Evolutionary conservation across 1,140 invertebrate genomes (phyloP), one percentile per base, ranked within the genome.

Genomic region (Saccostrea cuccullata): DNA sequence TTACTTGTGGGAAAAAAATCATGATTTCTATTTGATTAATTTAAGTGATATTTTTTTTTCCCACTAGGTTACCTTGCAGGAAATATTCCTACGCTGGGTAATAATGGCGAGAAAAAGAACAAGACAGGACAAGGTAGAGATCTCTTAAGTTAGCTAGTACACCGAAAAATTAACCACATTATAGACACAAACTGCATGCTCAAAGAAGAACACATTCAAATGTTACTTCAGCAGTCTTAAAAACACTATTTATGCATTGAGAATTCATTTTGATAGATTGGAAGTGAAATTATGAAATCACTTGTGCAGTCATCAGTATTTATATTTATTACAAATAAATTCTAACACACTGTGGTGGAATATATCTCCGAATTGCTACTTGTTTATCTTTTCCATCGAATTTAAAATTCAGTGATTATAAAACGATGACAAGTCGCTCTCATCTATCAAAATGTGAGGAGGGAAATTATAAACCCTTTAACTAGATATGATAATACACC

Each of bases 91-190:
- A 60, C 88, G 0, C 60, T 89, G 9, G 82, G 67, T 11, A 84
- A 82, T 36, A 85, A 86, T 64, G 85, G 82, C 30, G 86, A 89
- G 82, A 89, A 89, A 84, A 86, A 82, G 30, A 82, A 84, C 47
- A 88, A 88, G 70, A 88, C 85, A 40, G 83, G 87, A 55, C 84
- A 85, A 55, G 87, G 87, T 88, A 86, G 47, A 47, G 47, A 47
- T 47, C 9, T 47, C 47, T 47, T 2, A 36, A 36, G 1, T 9
- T 47, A 36, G 47, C 9, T 47, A 47, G 6, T 47, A 47, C 5
- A 47, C 47, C 5, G 47, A 6, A 47, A 9, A 9, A 47, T 47
- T 3, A 47, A 47, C 47, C 47, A 6, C 47, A 6, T 47, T 47
- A 47, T 47, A 47, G 47, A 47, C 47, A 47, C 9, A 47, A 47